phyloP scores from a whole-genome alignment of 1,140 invertebrate species.

The Triops longicaudatus region DNA sequence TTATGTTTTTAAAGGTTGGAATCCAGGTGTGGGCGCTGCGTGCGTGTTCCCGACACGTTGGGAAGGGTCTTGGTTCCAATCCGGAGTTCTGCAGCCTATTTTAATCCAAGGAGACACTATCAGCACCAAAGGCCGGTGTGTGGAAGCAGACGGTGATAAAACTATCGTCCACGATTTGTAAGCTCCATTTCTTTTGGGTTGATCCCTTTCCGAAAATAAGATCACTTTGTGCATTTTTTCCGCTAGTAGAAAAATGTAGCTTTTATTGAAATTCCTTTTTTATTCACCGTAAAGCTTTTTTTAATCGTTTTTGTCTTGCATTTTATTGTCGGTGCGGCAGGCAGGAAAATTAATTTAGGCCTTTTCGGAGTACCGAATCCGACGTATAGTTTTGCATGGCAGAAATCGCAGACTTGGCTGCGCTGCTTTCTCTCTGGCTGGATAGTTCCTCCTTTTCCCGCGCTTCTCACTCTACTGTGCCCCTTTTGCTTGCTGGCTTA shows the following conservation, averaged over 20 bases:
- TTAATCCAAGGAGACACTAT: constrained; percentile 60
- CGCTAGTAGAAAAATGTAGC: not conserved
- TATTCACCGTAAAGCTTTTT: not conserved
- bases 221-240: not conserved
- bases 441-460: not conserved
- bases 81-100: constrained; percentile 53
- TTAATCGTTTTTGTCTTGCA: not conserved
- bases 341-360: not conserved
- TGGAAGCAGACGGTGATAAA: constrained; percentile 59
- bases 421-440: not conserved
- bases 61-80: constrained; percentile 69
- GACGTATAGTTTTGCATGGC: not conserved
- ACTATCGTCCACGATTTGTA: constrained; percentile 65
- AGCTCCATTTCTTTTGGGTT: constrained; percentile 35
- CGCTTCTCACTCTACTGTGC: not conserved
- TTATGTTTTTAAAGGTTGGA: no score
- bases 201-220: not conserved
- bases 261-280: not conserved
- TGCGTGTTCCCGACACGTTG: constrained; percentile 63
- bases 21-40: constrained; percentile 32
- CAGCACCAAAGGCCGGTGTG: constrained; percentile 63
- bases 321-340: not conserved
- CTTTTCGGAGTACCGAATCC: not conserved
- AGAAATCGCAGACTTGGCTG: not conserved
- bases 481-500: constrained; percentile 11